These are phyloP conservation scores for Gerris buenoi DNA, from an alignment of 1,140 invertebrate genomes.

Conservation along the genomic window DNA sequence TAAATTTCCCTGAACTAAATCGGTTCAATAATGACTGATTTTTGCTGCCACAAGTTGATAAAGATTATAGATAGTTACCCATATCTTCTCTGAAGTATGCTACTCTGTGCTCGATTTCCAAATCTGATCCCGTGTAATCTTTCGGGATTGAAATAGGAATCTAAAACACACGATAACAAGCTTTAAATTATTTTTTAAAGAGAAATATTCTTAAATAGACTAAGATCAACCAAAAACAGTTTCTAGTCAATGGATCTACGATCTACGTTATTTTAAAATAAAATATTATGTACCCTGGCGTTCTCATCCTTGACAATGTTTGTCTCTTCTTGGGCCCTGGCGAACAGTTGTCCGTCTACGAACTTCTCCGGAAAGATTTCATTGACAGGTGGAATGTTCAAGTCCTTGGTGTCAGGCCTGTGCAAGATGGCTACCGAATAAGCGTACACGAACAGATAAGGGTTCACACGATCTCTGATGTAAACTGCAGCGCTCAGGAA, in stretches of 20 bases:
- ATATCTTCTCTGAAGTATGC: slow-evolving; percentile 32
- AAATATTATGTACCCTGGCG: neutral
- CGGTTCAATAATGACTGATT: neutral
- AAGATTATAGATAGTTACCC: slow-evolving; percentile 16
- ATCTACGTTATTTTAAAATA: neutral
- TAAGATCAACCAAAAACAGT: neutral
- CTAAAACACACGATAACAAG: neutral
- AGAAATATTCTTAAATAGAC: neutral
- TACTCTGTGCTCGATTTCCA: slow-evolving; percentile 28
- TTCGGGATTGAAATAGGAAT: slow-evolving; percentile 15
- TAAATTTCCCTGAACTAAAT: neutral
- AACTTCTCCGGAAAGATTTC: slow-evolving; percentile 64
- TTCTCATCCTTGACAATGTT: slow-evolving; percentile 39
- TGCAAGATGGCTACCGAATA: slow-evolving; percentile 57
- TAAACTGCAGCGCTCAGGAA: slow-evolving; percentile 51
- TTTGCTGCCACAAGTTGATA: neutral
- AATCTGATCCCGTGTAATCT: slow-evolving; percentile 23
- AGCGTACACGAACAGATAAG: slow-evolving; percentile 61
- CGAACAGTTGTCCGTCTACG: slow-evolving; percentile 52
- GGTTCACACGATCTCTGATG: slow-evolving; percentile 55
- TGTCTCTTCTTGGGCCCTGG: slow-evolving; percentile 46
- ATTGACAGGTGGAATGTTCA: slow-evolving; percentile 50
- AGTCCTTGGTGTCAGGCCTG: slow-evolving; percentile 52
- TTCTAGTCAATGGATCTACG: neutral
- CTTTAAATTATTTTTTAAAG: neutral